Evolutionary conservation across 2,113 vertebrate species (phyloP).

Genomic region (Prunella fulvescens): DNA sequence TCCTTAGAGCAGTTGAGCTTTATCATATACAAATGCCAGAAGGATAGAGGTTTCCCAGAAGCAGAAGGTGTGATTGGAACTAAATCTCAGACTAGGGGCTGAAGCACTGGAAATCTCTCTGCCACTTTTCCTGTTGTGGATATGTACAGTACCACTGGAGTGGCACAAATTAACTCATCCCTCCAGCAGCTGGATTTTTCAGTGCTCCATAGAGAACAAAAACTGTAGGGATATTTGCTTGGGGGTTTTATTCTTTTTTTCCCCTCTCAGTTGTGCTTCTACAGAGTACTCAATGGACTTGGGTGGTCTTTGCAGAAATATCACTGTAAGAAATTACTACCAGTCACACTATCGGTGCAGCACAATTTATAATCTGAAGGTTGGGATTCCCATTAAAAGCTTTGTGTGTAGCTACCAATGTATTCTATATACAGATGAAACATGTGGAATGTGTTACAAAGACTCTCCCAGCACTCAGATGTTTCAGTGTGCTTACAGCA

Average conservation of each 20-base stretch:
- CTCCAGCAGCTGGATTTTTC: not conserved
- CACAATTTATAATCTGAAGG: not conserved
- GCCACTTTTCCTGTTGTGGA: not conserved
- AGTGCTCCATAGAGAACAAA: not conserved
- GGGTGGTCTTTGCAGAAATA: not conserved
- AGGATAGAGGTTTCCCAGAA: constrained; percentile 33
- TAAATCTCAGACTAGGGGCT: not conserved
- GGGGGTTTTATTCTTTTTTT: not conserved
- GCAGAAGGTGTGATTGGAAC: constrained; percentile 14
- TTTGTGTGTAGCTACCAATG: not conserved
- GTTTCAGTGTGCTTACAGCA: not conserved
- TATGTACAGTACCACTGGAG: not conserved
- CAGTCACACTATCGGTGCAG: not conserved
- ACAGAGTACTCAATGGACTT: not conserved
- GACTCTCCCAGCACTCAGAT: not conserved
- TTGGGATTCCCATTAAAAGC: not conserved
- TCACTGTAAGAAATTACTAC: not conserved
- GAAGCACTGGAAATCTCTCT: not conserved
- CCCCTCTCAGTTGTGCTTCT: not conserved
- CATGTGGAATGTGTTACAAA: not conserved
- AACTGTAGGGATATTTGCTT: not conserved
- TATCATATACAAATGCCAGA: not conserved
- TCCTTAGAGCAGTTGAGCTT: constrained; percentile 20
- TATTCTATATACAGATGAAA: not conserved
- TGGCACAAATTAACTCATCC: not conserved